These are phyloP conservation scores for Cerastoderma edule DNA, from an alignment of 2,888 invertebrate species.

Conservation along the genomic window DNA sequence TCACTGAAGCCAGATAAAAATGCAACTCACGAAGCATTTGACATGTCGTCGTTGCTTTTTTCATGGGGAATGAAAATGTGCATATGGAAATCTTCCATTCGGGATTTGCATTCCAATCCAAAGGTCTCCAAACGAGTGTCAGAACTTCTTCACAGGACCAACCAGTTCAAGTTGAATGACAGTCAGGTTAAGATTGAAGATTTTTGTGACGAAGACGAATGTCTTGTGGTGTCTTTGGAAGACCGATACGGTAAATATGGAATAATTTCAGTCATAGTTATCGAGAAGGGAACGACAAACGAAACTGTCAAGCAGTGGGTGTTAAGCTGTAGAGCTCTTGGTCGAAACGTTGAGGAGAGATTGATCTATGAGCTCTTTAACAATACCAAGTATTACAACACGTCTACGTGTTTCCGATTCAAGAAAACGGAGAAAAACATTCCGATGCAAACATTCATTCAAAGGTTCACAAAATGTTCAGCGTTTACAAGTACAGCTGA, in stretches of 20 bases:
- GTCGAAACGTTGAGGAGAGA: background rate
- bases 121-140: background rate
- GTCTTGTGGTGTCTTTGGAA: background rate
- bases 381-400: background rate
- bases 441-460: background rate
- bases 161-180: constrained; percentile 5
- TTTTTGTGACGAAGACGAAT: background rate
- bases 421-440: background rate
- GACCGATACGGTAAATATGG: background rate
- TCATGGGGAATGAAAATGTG: constrained; percentile 1
- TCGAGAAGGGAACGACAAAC: background rate
- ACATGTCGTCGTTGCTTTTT: background rate
- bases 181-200: background rate
- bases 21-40: no score
- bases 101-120: background rate
- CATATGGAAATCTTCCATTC: background rate
- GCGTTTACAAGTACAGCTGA: background rate
- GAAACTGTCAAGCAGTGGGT: background rate
- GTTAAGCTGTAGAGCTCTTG: background rate
- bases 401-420: background rate
- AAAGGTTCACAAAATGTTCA: background rate
- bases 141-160: background rate
- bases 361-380: background rate
- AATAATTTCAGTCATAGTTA: background rate
- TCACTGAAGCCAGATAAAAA: no score